These are phyloP conservation scores for Schizaphis graminum DNA, from an alignment of 2,888 invertebrate genomes.

Conservation along the genomic window DNA sequence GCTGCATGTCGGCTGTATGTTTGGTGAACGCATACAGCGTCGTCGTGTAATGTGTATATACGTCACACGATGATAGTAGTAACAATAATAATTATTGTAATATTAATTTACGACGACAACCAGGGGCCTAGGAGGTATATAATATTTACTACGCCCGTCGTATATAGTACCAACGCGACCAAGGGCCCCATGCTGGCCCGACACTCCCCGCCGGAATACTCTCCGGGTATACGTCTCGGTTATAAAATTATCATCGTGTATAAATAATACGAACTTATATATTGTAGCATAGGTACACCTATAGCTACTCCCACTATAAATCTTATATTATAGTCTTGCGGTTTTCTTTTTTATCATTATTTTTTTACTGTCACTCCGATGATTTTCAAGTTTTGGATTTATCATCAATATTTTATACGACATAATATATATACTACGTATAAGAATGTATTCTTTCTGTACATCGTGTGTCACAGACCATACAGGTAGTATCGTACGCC, in stretches of 20 bases:
- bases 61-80: conserved; percentile 12
- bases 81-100: conserved; percentile 45
- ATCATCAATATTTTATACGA: neutral
- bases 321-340: neutral
- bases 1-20: neutral
- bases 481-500: neutral
- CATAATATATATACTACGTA: neutral
- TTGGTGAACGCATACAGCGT: neutral
- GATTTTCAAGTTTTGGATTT: neutral
- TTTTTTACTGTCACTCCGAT: neutral
- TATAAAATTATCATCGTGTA: neutral
- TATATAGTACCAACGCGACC: neutral
- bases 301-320: neutral
- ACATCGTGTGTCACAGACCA: neutral
- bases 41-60: neutral
- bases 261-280: neutral
- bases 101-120: conserved; percentile 61
- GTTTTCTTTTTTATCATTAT: neutral
- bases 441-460: neutral
- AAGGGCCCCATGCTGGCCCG: conserved; percentile 47
- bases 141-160: conserved; percentile 2
- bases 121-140: neutral
- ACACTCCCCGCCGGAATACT: conserved; percentile 32
- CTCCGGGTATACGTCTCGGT: neutral
- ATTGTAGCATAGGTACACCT: neutral